Conservation (phyloP, 1,140 invertebrate species). For the Zaprionus vittiger region DNA sequence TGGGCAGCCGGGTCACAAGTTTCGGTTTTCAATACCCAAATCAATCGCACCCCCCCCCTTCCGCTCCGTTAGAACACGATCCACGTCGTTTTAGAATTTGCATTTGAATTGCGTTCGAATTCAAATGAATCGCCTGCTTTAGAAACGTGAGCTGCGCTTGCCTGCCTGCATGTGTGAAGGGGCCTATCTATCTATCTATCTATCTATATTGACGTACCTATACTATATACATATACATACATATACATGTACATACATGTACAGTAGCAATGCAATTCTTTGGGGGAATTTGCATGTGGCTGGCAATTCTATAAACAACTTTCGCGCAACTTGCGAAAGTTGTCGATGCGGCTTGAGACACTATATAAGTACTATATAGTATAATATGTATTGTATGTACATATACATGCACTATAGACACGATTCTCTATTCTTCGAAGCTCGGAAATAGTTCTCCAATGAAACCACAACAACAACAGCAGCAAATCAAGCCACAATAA, state of each 20-base stretch:
- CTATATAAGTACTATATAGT: neutral
- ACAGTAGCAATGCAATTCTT: slow-evolving; percentile 10
- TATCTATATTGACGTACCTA: too few relatives aligned
- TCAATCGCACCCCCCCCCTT: neutral
- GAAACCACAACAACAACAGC: slow-evolving; percentile 1
- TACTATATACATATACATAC: neutral
- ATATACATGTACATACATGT: neutral
- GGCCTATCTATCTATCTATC: neutral
- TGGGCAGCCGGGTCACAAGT: slow-evolving; percentile 14
- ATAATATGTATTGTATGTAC: neutral
- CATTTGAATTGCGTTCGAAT: slow-evolving; percentile 61
- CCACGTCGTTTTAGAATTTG: slow-evolving; percentile 47
- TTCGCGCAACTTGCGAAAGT: slow-evolving; percentile 61
- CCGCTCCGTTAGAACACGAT: neutral
- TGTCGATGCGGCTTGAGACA: slow-evolving; percentile 8
- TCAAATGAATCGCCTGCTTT: slow-evolving; percentile 59
- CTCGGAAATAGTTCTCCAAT: slow-evolving; percentile 3
- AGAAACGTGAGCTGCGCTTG: slow-evolving; percentile 61
- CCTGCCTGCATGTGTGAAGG: slow-evolving; percentile 22
- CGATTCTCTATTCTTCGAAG: neutral
- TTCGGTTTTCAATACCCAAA: neutral
- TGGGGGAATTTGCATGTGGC: slow-evolving; percentile 48
- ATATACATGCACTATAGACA: neutral
- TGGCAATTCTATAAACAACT: slow-evolving; percentile 70
- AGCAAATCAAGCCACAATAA: slow-evolving; percentile 40